Conservation (phyloP, 1,140 invertebrate species). For the Monomorium pharaonis region DNA sequence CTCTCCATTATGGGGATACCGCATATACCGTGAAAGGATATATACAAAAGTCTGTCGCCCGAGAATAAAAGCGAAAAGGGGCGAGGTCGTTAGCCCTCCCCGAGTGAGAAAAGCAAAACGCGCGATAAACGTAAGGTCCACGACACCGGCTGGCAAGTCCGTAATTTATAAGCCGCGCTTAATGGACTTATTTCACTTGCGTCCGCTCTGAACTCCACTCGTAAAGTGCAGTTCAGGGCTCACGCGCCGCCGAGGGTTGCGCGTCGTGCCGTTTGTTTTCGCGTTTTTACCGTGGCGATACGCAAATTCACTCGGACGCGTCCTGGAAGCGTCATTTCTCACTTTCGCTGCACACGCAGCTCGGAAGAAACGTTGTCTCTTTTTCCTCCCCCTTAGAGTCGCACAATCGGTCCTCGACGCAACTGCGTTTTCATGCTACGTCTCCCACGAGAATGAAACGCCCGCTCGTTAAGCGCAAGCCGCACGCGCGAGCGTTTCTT, state of each 20-base stretch:
- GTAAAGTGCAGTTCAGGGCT: neutral
- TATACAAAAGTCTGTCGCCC: constrained; percentile 27
- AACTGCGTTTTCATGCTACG: neutral
- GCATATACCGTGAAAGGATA: neutral
- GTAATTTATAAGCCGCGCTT: constrained; percentile 31
- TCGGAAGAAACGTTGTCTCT: too few relatives aligned
- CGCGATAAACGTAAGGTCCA: constrained; percentile 12
- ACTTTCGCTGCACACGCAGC: neutral
- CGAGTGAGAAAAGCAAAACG: constrained; percentile 4
- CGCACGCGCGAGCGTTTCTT: constrained; percentile 1
- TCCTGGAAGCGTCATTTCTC: neutral
- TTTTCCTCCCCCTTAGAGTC: too few relatives aligned
- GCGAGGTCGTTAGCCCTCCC: constrained; percentile 18
- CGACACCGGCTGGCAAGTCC: neutral
- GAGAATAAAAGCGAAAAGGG: neutral
- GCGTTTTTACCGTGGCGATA: neutral
- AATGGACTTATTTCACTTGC: constrained; percentile 8
- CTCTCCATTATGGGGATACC: neutral
- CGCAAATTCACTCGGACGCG: neutral
- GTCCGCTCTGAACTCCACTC: neutral
- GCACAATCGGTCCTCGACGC: too few relatives aligned
- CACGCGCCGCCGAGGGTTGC: neutral
- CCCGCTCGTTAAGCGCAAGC: constrained; percentile 17
- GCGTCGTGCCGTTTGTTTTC: neutral
- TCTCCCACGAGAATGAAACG: constrained; percentile 42